A percentile compares a stretch with the other conserved stretches of the same genome.
These are phyloP conservation scores for Andrena dorsata DNA, from an alignment of 2,888 invertebrate genomes.

Conservation along the genomic window DNA sequence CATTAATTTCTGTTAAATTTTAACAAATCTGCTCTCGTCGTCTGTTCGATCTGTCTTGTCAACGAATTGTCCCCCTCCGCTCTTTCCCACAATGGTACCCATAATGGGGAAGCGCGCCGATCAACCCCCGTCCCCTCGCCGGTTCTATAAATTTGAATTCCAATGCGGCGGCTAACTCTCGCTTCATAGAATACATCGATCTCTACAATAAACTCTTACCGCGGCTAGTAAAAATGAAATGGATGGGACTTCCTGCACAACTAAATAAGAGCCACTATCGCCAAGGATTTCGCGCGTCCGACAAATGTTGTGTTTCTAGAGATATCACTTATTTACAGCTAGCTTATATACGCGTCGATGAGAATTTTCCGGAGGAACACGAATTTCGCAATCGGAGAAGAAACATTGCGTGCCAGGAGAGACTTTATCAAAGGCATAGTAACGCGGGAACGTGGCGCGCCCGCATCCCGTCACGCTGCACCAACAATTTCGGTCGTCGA, in stretches of 20 bases:
- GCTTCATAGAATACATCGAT: slow-evolving; percentile 51
- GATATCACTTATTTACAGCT: slow-evolving; percentile 64
- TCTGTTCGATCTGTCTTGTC: slow-evolving; percentile 45
- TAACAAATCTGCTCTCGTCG: slow-evolving; percentile 79
- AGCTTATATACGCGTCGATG: slow-evolving; percentile 33
- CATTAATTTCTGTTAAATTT: slow-evolving; percentile 84
- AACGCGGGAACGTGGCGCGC: slow-evolving; percentile 50
- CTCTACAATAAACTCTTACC: slow-evolving; percentile 46
- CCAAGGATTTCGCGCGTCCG: slow-evolving; percentile 54
- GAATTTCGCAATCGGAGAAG: slow-evolving; percentile 42
- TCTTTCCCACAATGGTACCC: slow-evolving; percentile 29
- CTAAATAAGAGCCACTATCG: slow-evolving; percentile 50
- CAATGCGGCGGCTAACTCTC: slow-evolving; percentile 67
- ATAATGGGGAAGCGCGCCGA: slow-evolving; percentile 41
- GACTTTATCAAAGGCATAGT: slow-evolving; percentile 49
- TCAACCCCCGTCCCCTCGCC: slow-evolving; percentile 25
- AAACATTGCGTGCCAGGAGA: slow-evolving; percentile 37
- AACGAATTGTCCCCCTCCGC: slow-evolving; percentile 32
- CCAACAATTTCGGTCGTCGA: slow-evolving; percentile 28
- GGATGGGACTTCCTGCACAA: slow-evolving; percentile 57
- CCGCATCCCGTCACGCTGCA: slow-evolving; percentile 48
- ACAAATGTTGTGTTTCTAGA: slow-evolving; percentile 49
- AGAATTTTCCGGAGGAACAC: slow-evolving; percentile 48
- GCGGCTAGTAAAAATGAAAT: slow-evolving; percentile 57
- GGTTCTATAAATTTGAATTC: slow-evolving; percentile 51